Conservation (phyloP, 2,797 vertebrate genomes). For the Hydrocynus forskahlii region DNA sequence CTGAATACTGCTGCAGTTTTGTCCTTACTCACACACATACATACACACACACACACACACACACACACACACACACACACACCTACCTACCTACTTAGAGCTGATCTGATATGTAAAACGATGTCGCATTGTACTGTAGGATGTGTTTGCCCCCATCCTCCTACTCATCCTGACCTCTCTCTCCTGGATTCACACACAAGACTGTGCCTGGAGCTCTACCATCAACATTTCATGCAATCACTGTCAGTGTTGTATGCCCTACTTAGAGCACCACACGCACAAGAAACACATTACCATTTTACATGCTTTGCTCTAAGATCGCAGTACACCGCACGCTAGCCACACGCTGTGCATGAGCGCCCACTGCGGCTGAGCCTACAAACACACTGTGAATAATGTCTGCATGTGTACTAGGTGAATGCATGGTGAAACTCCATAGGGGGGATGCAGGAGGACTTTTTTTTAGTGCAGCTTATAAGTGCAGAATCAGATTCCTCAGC, state of each 20-base stretch:
- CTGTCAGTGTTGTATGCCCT: neutral
- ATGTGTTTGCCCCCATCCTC: neutral
- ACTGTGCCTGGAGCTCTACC: neutral
- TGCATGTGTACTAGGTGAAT: neutral
- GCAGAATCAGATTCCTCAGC: conserved; percentile 1
- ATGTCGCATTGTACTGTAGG: conserved; percentile 2
- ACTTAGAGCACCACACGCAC: neutral
- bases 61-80: too few species aligned
- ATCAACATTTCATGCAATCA: conserved; percentile 1
- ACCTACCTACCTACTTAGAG: neutral
- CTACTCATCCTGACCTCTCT: neutral
- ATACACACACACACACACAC: neutral
- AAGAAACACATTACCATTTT: conserved; percentile 3
- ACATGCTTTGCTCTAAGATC: neutral
- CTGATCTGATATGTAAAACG: neutral
- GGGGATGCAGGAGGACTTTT: neutral
- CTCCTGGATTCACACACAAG: neutral
- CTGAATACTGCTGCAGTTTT: neutral
- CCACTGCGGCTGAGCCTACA: neutral
- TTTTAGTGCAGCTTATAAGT: neutral
- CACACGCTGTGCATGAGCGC: neutral
- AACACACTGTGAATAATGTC: neutral
- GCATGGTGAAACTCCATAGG: neutral
- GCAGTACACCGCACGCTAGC: neutral
- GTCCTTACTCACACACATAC: neutral